Evolutionary conservation across 2,797 vertebrate species (phyloP).

Genomic region (Leptodactylus fallax): DNA sequence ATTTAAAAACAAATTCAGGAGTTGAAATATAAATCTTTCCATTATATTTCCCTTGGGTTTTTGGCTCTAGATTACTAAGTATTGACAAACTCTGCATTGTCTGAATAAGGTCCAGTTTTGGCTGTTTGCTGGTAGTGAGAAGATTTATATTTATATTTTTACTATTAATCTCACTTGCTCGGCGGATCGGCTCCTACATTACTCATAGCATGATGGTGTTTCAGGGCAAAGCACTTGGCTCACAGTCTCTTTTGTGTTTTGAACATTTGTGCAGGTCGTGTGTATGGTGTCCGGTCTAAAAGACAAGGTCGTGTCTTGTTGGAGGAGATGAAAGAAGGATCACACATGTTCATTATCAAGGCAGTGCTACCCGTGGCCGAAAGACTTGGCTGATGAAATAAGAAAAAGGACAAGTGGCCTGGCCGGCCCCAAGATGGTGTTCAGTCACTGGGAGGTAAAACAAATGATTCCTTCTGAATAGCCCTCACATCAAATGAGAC

Average conservation of each 20-base stretch:
- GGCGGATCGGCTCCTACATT: neutral
- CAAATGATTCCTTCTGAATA: slow-evolving; percentile 38
- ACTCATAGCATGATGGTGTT: accelerated
- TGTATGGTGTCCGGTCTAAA: slow-evolving; percentile 92
- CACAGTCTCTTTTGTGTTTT: slow-evolving; percentile 14
- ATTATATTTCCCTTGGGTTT: too few species aligned
- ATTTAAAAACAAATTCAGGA: too few species aligned
- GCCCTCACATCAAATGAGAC: neutral
- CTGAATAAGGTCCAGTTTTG: too few species aligned
- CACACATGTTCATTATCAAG: slow-evolving; percentile 93
- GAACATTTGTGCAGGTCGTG: slow-evolving; percentile 75
- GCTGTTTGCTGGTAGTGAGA: too few species aligned
- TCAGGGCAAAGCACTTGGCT: neutral
- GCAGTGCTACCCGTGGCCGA: slow-evolving; percentile 93
- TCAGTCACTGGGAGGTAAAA: slow-evolving; percentile 98
- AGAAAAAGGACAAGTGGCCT: slow-evolving; percentile 95
- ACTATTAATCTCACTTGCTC: too few species aligned
- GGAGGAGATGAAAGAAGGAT: slow-evolving; percentile 98
- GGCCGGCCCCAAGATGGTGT: slow-evolving; percentile 95
- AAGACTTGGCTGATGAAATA: slow-evolving; percentile 96
- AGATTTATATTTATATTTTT: too few species aligned
- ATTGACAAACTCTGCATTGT: too few species aligned
- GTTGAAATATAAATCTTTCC: too few species aligned
- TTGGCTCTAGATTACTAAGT: too few species aligned
- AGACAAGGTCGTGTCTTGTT: slow-evolving; percentile 91